Percentiles rank a stretch among this genome's conserved stretches.
These are phyloP conservation scores for Mythimna loreyi DNA, from an alignment of 2,888 invertebrate species.

Conservation along the genomic window DNA sequence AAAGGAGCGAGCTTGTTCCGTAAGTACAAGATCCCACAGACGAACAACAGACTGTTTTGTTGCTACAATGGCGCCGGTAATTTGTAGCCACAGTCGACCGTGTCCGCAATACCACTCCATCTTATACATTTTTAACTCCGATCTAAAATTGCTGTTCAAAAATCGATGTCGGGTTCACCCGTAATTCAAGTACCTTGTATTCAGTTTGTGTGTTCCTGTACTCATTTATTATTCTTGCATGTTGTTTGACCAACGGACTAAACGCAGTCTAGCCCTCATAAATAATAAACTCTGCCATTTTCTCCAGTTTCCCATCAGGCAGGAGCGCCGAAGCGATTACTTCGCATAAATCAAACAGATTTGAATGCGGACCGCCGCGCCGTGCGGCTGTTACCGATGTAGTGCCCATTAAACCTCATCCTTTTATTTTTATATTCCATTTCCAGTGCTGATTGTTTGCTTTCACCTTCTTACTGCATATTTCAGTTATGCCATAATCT, in stretches of 20 bases:
- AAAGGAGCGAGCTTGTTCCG: conserved; percentile 30
- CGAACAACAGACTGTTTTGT: conserved; percentile 22
- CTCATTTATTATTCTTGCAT: conserved; percentile 50
- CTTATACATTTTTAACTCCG: conserved; percentile 39
- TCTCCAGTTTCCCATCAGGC: conserved; percentile 65
- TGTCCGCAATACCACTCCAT: conserved; percentile 24
- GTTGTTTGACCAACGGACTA: conserved; percentile 55
- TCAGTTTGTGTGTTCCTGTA: conserved; percentile 31
- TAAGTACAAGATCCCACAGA: conserved; percentile 30
- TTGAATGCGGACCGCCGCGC: conserved; percentile 76
- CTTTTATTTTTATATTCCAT: conserved; percentile 65
- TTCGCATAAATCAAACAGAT: conserved; percentile 84
- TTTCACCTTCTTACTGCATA: conserved; percentile 55
- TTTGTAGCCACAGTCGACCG: conserved; percentile 20
- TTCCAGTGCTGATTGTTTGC: conserved; percentile 66
- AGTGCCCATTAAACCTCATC: conserved; percentile 71
- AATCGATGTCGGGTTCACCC: conserved; percentile 14
- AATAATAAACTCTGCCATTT: conserved; percentile 64
- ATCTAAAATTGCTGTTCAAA: conserved; percentile 30
- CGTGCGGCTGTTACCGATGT: conserved; percentile 75
- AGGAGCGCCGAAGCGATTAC: conserved; percentile 74
- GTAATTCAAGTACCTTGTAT: conserved; percentile 38
- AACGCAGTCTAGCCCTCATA: conserved; percentile 58
- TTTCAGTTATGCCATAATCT: conserved; percentile 47
- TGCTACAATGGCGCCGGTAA: conserved; percentile 32